Conservation (phyloP, 2,113 vertebrate species). For the Antennarius striatus region DNA sequence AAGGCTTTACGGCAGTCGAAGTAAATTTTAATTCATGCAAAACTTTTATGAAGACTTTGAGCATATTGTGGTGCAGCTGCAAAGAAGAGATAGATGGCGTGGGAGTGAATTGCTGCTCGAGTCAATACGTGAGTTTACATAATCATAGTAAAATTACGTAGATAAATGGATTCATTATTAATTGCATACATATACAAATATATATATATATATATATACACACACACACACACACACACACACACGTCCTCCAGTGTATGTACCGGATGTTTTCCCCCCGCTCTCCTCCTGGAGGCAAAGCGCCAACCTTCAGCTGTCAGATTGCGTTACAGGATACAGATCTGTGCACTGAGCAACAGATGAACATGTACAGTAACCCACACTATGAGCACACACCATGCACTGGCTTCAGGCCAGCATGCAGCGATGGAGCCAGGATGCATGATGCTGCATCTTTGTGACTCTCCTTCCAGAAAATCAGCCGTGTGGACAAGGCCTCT, state of each 20-base stretch:
- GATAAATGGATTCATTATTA: too few species aligned
- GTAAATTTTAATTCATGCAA: too few species aligned
- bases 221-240: constrained; percentile 9
- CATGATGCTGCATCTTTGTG: constrained; percentile 16
- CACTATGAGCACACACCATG: neutral
- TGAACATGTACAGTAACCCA: constrained; percentile 25
- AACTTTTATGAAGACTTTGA: too few species aligned
- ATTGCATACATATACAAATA: too few species aligned
- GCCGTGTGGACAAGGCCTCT: constrained; percentile 87
- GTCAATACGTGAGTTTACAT: too few species aligned
- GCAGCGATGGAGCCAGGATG: neutral
- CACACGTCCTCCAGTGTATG: neutral
- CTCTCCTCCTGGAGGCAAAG: constrained; percentile 9
- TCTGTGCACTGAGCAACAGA: constrained; percentile 20
- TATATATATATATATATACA: neutral
- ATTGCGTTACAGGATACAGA: constrained; percentile 20
- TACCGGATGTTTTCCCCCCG: neutral
- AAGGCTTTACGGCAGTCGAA: too few species aligned
- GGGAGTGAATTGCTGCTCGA: too few species aligned
- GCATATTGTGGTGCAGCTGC: too few species aligned
- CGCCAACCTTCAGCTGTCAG: constrained; percentile 41
- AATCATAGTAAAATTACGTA: too few species aligned
- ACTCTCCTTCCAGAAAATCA: constrained; percentile 83
- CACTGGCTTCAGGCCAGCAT: constrained; percentile 19
- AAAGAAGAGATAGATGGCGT: too few species aligned